Base-by-base conservation (phyloP, 2,113 vertebrate genomes). In the Myrmecobius fasciatus region DNA sequence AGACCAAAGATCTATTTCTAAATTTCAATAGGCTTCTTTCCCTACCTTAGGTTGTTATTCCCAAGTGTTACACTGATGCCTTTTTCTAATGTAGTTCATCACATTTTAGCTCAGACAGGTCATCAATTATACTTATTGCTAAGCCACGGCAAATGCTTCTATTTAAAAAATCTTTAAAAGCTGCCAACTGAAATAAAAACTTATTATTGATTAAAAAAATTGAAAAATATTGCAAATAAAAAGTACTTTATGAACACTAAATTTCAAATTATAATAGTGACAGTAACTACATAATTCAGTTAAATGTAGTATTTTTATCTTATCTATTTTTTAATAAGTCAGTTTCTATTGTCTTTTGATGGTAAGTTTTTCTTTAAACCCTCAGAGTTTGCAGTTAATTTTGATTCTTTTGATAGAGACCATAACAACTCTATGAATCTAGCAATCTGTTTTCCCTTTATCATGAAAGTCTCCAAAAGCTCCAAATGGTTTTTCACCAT, bases 271-370 rank as follows among this genome's bases (percentile, higher is more conserved):
- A 92, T 47, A 94, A 96, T 83, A 92, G 94, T 88, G 17, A 43
- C 46, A 94, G 9, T 93, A 91, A 93, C n/a, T 47, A 53, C 26
- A 89, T 31, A 96, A 94, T 94, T 95, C 67, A 96, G 36, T 89
- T 49, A 92, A 91, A 92, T 83, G 67, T 83, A 90, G 90, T 89
- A 91, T 94, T 96, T 94, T 92, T 94, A 60, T 22, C 90, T 2
- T 53, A 90, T 92, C 11, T 91, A 28, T 94, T 97, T 96, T 96
- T 95, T 97, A 93, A 92, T 75, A 92, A 93, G 51, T 75, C 11
- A 92, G 43, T 28, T 52, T 46, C 93, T 93, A 51, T 90, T 96
- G 22, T 49, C 24, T 89, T 95, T 56, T 95, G 89, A 92, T 92
- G 56, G 46, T 24, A 8, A n/a, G 14, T 90, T 92, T 91, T 90